Evolutionary conservation across 2,888 invertebrate genomes (phyloP).

Genomic region (Stictocephala bisonia): DNA sequence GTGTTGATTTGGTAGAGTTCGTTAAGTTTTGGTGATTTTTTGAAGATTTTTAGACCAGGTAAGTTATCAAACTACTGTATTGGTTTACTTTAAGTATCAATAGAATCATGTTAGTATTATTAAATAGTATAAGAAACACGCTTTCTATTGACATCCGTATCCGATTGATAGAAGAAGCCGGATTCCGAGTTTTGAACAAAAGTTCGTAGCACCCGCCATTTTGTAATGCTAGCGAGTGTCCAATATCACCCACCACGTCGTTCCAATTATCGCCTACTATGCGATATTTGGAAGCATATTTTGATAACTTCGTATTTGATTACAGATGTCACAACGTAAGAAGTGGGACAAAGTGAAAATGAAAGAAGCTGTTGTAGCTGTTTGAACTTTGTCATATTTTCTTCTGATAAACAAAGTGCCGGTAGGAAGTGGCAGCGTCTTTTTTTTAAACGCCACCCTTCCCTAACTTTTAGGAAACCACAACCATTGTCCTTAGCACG

Average conservation of each 20-base stretch:
- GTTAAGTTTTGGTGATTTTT: background rate
- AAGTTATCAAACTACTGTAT: background rate
- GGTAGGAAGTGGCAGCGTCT: background rate
- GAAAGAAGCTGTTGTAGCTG: background rate
- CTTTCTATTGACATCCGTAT: background rate
- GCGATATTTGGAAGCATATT: background rate
- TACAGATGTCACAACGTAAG: too few species aligned
- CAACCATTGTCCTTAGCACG: too few species aligned
- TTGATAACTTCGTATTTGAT: background rate
- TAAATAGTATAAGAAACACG: too few species aligned
- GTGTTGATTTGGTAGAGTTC: background rate
- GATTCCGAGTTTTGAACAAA: background rate
- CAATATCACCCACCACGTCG: background rate
- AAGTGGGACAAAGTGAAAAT: too few species aligned
- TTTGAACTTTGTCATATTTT: background rate
- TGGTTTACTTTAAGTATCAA: too few species aligned
- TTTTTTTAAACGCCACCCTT: too few species aligned
- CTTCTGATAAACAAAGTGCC: too few species aligned
- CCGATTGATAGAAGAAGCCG: too few species aligned
- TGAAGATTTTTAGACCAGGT: background rate
- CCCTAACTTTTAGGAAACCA: too few species aligned
- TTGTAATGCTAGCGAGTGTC: background rate
- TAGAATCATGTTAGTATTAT: too few species aligned
- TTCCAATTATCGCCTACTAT: slow-evolving; percentile 5
- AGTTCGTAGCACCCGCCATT: background rate